phyloP scores from a whole-genome alignment of 2,888 invertebrate genomes.

The Venusia cambrica region DNA sequence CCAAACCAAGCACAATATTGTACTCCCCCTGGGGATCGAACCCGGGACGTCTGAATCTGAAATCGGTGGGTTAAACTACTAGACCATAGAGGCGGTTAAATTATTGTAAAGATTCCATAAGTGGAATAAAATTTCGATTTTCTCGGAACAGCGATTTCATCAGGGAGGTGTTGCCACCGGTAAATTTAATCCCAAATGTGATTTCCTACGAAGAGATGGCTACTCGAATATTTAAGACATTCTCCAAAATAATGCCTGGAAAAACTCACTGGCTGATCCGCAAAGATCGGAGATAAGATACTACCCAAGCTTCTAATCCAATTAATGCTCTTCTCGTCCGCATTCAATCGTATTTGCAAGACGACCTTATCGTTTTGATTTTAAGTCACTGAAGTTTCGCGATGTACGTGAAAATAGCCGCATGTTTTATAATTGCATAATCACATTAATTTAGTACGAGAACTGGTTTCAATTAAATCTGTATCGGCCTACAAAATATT shows the following conservation, averaged over 20 bases:
- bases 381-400: not conserved
- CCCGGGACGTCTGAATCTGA: no score
- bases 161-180: not conserved
- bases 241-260: slow-evolving; percentile 3
- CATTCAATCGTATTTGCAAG: slow-evolving; percentile 25
- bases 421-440: not conserved
- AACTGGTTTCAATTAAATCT: not conserved
- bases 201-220: slow-evolving; percentile 1
- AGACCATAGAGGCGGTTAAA: no score
- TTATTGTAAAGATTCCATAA: no score
- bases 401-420: not conserved
- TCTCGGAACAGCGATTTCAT: slow-evolving; percentile 1
- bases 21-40: no score
- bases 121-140: no score
- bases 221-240: slow-evolving; percentile 2
- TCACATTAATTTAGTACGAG: not conserved
- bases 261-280: slow-evolving; percentile 46
- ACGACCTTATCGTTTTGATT: slow-evolving; percentile 26
- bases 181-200: slow-evolving; percentile 4
- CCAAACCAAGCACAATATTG: no score
- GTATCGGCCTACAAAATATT: no score
- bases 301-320: slow-evolving; percentile 27
- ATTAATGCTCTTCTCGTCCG: slow-evolving; percentile 28
- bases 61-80: no score
- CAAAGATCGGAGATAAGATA: slow-evolving; percentile 33